Conservation (phyloP, 1,140 invertebrate species). For the Drosophila punjabiensis region DNA sequence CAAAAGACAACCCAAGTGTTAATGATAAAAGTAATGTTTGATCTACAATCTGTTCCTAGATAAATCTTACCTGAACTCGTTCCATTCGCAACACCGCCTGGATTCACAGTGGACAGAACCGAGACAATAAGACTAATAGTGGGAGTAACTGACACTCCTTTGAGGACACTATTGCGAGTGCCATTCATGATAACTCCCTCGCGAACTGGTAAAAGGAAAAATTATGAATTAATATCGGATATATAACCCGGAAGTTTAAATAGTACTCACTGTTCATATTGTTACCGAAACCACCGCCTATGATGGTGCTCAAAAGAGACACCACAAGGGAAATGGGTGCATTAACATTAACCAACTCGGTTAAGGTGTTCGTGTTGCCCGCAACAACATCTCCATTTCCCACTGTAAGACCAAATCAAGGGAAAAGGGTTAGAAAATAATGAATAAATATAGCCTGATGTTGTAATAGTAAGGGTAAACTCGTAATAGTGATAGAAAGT, state of each 20-base stretch:
- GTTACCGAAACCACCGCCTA: neutral
- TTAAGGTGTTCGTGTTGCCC: neutral
- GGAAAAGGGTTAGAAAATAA: neutral
- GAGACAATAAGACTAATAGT: neutral
- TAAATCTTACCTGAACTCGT: neutral
- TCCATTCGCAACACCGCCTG: neutral
- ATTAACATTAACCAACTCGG: neutral
- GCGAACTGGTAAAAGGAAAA: neutral
- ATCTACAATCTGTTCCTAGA: no score
- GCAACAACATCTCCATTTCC: neutral
- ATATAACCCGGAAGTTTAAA: no score
- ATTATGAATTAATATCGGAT: neutral
- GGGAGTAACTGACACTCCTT: neutral
- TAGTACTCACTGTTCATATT: conserved; percentile 10
- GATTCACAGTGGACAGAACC: conserved; percentile 1
- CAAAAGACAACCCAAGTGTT: neutral
- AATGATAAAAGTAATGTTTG: no score
- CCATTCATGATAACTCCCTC: conserved; percentile 12
- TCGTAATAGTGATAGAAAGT: neutral
- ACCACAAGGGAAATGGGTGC: conserved; percentile 3
- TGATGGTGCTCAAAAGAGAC: neutral
- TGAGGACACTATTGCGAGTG: neutral
- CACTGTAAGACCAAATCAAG: neutral
- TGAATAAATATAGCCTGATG: rapidly evolving
- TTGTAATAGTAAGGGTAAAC: neutral